phyloP scores from a whole-genome alignment of 2,888 invertebrate genomes.

The Craniophora ligustri region DNA sequence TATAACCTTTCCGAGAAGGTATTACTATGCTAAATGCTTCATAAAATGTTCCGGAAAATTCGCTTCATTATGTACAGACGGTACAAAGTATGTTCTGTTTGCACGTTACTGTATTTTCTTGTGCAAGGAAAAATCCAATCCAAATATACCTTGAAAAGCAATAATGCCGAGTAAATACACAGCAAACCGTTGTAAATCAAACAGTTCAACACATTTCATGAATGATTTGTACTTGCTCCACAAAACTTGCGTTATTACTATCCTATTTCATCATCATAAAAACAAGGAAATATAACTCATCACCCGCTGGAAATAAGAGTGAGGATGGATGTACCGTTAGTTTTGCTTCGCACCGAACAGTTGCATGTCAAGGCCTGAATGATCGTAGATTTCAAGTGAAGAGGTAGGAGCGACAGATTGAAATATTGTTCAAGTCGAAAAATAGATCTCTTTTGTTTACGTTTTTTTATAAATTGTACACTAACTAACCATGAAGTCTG shows the following conservation, averaged over 20 bases:
- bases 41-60: constrained; percentile 11
- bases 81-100: too few relatives aligned
- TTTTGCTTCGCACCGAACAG: constrained; percentile 51
- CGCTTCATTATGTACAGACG: constrained; percentile 6
- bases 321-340: constrained; percentile 30
- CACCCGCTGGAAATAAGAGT: constrained; percentile 41
- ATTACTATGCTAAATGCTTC: neutral
- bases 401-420: constrained; percentile 53
- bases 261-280: constrained; percentile 30
- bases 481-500: constrained; percentile 37
- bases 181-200: constrained; percentile 65
- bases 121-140: constrained; percentile 46
- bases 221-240: constrained; percentile 78
- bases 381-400: constrained; percentile 60
- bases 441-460: constrained; percentile 45
- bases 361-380: constrained; percentile 71
- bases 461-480: constrained; percentile 43
- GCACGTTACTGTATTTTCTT: constrained; percentile 26
- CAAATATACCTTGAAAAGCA: constrained; percentile 61
- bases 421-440: constrained; percentile 47
- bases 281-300: constrained; percentile 49
- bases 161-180: constrained; percentile 62
- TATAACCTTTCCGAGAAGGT: constrained; percentile 17
- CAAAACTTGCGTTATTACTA: constrained; percentile 61
- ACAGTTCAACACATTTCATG: constrained; percentile 71